Evolutionary conservation across 2,888 invertebrate genomes (phyloP), one percentile per base, ranked within the genome.

Genomic region (Hemaris fuciformis): DNA sequence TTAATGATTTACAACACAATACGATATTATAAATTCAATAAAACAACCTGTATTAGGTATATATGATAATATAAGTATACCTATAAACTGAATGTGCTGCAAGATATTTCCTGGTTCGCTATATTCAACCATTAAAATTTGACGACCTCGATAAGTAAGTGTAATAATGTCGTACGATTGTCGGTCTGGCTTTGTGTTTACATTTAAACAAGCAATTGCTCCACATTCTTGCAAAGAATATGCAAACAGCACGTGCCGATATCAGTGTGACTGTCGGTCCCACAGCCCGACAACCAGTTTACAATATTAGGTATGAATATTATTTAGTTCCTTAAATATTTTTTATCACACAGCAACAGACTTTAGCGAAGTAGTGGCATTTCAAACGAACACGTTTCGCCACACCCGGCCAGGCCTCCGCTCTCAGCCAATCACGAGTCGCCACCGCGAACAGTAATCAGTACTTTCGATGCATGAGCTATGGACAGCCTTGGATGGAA

Each of bases 331-430:
- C 83, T 80, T 75, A 68, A 63, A 64, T 62, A 64, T 76, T 75
- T 79, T 75, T 79, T 79, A 74, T 74, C 46, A 25, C 48, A n/a
- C n/a, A 66, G 73, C 70, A 67, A 71, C 70, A 71, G 57, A 70
- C 70, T 75, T 80, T 80, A 69, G 65, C 70, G 64, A 67, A 66
- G 71, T 63, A 70, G 72, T 73, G 75, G 67, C 72, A 77, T 84
- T 87, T 80, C 66, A 71, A 76, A 68, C 71, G 67, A 70, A 80
- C 84, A 81, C 79, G 89, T 86, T 87, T 75, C 81, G 85, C 83
- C 90, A 91, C 90, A 89, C 91, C 90, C 88, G 75, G 88, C 87
- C 91, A 85, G 87, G 91, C 91, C 91, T 83, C 90, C 89, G 67
- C 61, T 53, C 68, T 57, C 76, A 69, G 65, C 91, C 91, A 91